Conservation (phyloP, 2,888 invertebrate genomes). For the Cryptocephalus primarius region DNA sequence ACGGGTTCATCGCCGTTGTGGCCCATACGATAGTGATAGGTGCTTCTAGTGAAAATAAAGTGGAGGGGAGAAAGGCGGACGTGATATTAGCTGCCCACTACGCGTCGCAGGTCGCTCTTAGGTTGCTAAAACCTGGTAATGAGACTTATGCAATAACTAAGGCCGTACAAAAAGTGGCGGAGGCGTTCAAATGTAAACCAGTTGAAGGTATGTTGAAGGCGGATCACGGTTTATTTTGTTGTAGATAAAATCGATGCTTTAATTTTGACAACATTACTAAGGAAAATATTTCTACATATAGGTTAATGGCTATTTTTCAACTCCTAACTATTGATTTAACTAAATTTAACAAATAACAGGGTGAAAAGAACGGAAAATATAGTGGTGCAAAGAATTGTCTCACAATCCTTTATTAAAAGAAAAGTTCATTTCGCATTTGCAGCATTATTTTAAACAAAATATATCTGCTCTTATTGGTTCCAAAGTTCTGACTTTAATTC, state of each 20-base stretch:
- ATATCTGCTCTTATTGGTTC: no score
- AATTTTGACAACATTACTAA: not conserved
- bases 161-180: constrained; percentile 84
- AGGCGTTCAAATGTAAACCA: constrained; percentile 91
- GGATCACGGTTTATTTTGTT: not conserved
- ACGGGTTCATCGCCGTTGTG: constrained; percentile 97
- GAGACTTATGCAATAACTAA: constrained; percentile 88
- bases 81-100: constrained; percentile 89
- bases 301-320: no score
- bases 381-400: no score
- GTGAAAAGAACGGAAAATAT: no score
- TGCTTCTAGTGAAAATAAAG: constrained; percentile 58
- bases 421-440: no score
- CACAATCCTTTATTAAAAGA: no score
- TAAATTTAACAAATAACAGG: no score
- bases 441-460: no score
- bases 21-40: constrained; percentile 93
- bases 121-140: constrained; percentile 79
- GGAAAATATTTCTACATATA: no score
- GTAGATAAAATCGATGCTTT: no score
- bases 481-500: no score
- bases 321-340: no score
- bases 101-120: constrained; percentile 90
- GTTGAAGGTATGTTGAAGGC: constrained; percentile 55
- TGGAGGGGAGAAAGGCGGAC: constrained; percentile 73